phyloP scores from a whole-genome alignment of 2,113 vertebrate species.

The Gila orcuttii region DNA sequence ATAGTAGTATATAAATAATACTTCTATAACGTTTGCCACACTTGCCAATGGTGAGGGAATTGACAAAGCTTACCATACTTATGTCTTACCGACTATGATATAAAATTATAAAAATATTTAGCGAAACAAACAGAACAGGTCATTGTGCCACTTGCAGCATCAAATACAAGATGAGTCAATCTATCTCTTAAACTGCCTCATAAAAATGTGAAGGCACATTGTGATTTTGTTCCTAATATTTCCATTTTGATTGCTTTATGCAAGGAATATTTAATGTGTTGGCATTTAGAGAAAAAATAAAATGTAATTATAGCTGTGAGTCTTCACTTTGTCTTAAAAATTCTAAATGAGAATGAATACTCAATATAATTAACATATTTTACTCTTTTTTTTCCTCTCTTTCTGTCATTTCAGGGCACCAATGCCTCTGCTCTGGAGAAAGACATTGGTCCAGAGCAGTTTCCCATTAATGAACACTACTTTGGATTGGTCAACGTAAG shows the following conservation, averaged over 20 bases:
- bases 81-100: neutral
- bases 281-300: neutral
- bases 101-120: neutral
- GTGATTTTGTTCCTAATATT: neutral
- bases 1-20: too few relatives aligned
- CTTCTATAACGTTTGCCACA: neutral
- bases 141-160: neutral
- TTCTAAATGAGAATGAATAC: neutral
- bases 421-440: conserved; percentile 99
- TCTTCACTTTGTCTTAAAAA: neutral
- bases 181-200: neutral
- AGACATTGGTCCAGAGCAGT: conserved; percentile 99
- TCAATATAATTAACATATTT: neutral
- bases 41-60: neutral
- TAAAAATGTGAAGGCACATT: neutral
- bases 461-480: conserved; percentile 99
- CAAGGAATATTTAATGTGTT: neutral
- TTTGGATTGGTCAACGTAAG: conserved; percentile 99
- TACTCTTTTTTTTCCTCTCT: neutral
- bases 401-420: conserved; percentile 84
- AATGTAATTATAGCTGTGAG: neutral
- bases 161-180: neutral
- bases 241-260: neutral
- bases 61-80: neutral
- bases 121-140: neutral